Evolutionary conservation across 2,797 vertebrate genomes (phyloP).

Genomic region (Muscicapa striata): DNA sequence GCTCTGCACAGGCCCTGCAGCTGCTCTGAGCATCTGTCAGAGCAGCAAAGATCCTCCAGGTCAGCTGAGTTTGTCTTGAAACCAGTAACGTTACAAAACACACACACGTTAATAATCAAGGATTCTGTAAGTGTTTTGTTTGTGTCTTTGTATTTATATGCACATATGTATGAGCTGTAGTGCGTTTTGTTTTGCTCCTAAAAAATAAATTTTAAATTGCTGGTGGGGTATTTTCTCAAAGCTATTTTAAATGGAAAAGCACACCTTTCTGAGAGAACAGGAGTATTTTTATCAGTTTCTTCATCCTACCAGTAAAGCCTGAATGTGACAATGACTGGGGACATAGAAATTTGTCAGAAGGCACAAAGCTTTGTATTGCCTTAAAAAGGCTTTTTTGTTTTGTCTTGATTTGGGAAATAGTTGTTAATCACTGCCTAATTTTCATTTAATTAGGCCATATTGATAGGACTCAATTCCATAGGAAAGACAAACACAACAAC

Average conservation of each 20-base stretch:
- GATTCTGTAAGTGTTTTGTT: not conserved
- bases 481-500: constrained; percentile 19
- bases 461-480: not conserved
- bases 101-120: not conserved
- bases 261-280: not conserved
- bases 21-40: constrained; percentile 13
- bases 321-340: not conserved
- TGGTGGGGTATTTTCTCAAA: not conserved
- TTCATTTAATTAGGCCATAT: constrained; percentile 40
- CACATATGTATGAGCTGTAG: not conserved
- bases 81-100: not conserved
- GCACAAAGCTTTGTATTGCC: not conserved
- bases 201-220: not conserved
- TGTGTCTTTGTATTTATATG: not conserved
- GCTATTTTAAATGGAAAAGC: not conserved
- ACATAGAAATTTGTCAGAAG: not conserved
- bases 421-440: constrained; percentile 41
- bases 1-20: not conserved
- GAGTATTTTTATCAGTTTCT: not conserved
- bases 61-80: not conserved
- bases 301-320: not conserved
- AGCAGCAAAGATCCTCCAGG: not conserved
- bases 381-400: constrained; percentile 8
- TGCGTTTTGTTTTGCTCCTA: not conserved
- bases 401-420: constrained; percentile 18